Percentiles rank a stretch among this genome's conserved stretches.
Evolutionary conservation across 2,797 vertebrate species (phyloP).

Genomic region (Enteromius radiatus): DNA sequence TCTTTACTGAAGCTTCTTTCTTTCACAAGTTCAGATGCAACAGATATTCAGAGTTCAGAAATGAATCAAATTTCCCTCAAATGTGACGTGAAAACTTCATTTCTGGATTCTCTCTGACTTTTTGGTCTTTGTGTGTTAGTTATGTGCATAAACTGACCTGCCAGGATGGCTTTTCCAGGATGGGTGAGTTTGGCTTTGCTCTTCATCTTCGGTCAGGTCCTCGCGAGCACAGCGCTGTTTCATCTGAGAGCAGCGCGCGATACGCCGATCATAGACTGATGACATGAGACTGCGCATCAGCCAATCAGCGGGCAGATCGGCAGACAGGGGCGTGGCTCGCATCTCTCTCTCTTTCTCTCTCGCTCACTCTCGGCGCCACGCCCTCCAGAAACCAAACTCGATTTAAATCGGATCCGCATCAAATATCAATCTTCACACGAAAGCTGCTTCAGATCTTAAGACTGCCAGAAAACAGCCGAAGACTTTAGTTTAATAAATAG

Average conservation of each 20-base stretch:
- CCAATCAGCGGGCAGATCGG: constrained; percentile 23
- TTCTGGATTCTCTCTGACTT: background rate
- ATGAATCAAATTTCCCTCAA: background rate
- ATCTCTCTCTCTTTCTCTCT: background rate
- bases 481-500: background rate
- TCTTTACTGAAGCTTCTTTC: background rate
- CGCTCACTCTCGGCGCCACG: background rate
- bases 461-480: background rate
- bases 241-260: constrained; percentile 31
- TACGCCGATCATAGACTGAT: constrained; percentile 6
- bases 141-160: constrained; percentile 78
- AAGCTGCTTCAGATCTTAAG: background rate
- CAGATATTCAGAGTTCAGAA: background rate
- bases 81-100: background rate
- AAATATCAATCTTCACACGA: background rate
- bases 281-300: constrained; percentile 15
- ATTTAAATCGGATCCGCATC: background rate
- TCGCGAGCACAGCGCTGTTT: background rate
- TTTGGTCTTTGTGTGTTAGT: background rate
- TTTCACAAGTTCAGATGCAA: background rate
- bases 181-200: constrained; percentile 91
- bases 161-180: constrained; percentile 93
- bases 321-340: constrained; percentile 62
- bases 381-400: constrained; percentile 15
- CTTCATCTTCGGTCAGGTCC: constrained; percentile 71